Evolutionary conservation across 2,113 vertebrate species (phyloP).

Genomic region (Macaca fascicularis): T2T-MFA8v1.1 NC_088395.1:91217001-91217500

Average conservation of each 20-base stretch:
- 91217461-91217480: background rate
- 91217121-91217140: background rate
- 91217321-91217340: background rate
- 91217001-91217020: background rate
- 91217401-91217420: background rate
- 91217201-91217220: background rate
- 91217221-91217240: background rate
- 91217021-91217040: background rate
- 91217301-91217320: background rate
- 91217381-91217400: background rate
- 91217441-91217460: constrained; percentile 17
- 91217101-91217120: constrained; percentile 16
- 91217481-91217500: constrained; percentile 4
- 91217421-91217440: constrained; percentile 16
- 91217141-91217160: background rate
- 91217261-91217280: background rate
- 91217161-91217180: background rate
- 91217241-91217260: background rate
- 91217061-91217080: constrained; percentile 13
- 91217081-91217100: constrained; percentile 15
- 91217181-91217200: background rate
- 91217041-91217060: background rate
- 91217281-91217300: background rate
- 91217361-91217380: background rate
- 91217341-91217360: background rate